phyloP scores from a whole-genome alignment of 2,113 vertebrate genomes.

The Neomonachus schauinslandi region DNA sequence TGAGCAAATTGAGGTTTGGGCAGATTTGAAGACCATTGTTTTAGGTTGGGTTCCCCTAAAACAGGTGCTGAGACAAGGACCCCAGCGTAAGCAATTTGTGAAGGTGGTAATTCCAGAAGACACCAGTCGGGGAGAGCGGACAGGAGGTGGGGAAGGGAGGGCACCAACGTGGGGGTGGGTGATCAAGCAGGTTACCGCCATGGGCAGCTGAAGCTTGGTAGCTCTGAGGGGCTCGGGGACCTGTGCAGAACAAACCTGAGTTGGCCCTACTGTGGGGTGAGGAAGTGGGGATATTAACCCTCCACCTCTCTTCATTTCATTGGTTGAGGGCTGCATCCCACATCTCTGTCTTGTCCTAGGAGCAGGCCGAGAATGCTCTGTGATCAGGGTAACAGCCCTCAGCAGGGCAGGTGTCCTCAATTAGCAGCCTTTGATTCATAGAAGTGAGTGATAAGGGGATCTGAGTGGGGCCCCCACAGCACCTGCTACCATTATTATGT shows the following conservation, averaged over 20 bases:
- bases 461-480: accelerated
- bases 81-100: not conserved
- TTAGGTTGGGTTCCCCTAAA: not conserved
- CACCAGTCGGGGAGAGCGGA: not conserved
- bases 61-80: no score
- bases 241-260: not conserved
- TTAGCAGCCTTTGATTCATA: not conserved
- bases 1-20: not conserved
- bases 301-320: not conserved
- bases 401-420: not conserved
- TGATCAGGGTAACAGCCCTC: not conserved
- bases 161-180: accelerated
- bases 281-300: not conserved
- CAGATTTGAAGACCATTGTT: not conserved
- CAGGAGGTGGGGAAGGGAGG: not conserved
- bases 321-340: not conserved
- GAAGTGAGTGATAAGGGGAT: not conserved
- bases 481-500: no score
- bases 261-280: accelerated
- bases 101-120: not conserved
- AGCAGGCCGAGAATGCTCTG: not conserved
- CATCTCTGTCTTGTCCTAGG: not conserved
- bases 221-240: not conserved
- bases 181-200: no score
- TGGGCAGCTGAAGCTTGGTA: not conserved